A percentile compares a stretch with the other conserved stretches of the same genome.
Evolutionary conservation across 2,888 invertebrate species (phyloP).

Genomic region (Laothoe populi): DNA sequence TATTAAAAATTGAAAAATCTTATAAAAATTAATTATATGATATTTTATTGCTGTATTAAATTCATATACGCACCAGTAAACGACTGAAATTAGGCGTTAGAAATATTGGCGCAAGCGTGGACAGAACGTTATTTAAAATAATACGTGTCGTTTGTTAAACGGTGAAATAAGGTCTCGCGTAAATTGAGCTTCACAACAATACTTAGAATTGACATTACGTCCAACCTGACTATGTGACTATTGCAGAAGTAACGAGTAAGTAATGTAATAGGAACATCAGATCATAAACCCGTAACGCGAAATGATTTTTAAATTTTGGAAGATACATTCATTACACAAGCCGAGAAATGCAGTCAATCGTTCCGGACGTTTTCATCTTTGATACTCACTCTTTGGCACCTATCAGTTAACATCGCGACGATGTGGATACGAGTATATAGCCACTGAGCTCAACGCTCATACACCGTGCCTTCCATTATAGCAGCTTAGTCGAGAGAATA

Average conservation of each 20-base stretch:
- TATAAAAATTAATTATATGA: conserved; percentile 74
- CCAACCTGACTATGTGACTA: conserved; percentile 31
- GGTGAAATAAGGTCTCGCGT: conserved; percentile 75
- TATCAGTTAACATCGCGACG: conserved; percentile 68
- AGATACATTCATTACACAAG: conserved; percentile 65
- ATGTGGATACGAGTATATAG: conserved; percentile 45
- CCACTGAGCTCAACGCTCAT: conserved; percentile 20
- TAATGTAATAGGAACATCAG: conserved; percentile 82
- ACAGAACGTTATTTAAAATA: conserved; percentile 75
- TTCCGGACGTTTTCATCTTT: conserved; percentile 80
- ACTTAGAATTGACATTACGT: conserved; percentile 74
- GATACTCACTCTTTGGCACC: conserved; percentile 84
- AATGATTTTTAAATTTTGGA: conserved; percentile 78
- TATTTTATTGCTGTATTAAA: conserved; percentile 79
- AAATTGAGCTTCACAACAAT: conserved; percentile 81
- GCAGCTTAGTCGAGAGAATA: conserved; percentile 36
- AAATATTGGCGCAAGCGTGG: conserved; percentile 68
- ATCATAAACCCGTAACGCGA: conserved; percentile 82
- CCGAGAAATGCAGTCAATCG: conserved; percentile 71
- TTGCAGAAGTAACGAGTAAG: conserved; percentile 67
- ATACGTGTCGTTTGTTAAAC: conserved; percentile 62
- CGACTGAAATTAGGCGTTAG: conserved; percentile 69
- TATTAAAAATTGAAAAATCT: conserved; percentile 70
- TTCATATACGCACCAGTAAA: conserved; percentile 74
- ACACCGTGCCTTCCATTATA: conserved; percentile 16